Evolutionary conservation across 2,888 invertebrate species (phyloP).

Genomic region (Drosophila emarginata): DNA sequence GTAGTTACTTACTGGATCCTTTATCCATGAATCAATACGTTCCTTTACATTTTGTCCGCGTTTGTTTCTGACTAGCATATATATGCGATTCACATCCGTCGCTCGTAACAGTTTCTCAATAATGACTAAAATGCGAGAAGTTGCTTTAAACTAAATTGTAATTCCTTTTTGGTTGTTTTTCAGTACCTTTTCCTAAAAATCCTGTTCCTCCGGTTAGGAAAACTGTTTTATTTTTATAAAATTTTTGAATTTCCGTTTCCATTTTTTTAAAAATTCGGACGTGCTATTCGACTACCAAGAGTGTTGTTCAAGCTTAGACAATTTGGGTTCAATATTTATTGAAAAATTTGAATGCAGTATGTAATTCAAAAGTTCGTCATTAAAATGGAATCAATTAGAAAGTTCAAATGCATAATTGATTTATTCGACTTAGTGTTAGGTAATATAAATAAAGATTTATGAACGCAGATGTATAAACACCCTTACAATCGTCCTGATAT

Average conservation of each 20-base stretch:
- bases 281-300: neutral
- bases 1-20: constrained; percentile 84
- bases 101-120: constrained; percentile 85
- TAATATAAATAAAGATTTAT: too few relatives aligned
- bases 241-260: constrained; percentile 83
- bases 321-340: neutral
- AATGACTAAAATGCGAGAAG: constrained; percentile 81
- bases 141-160: neutral
- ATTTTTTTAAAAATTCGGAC: constrained; percentile 26
- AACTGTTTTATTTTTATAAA: constrained; percentile 85
- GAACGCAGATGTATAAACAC: too few relatives aligned
- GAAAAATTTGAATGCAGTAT: neutral
- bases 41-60: constrained; percentile 86
- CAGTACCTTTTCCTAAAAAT: constrained; percentile 81
- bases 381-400: neutral
- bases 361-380: neutral
- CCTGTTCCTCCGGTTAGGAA: constrained; percentile 86
- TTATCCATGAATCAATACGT: constrained; percentile 87
- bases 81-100: constrained; percentile 84
- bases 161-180: neutral
- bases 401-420: too few relatives aligned
- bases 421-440: too few relatives aligned
- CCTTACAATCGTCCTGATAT: too few relatives aligned
- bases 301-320: neutral
- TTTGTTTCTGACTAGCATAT: constrained; percentile 85